Evolutionary conservation across 2,797 vertebrate species (phyloP).

Genomic region (Gallinago solitaria): DNA sequence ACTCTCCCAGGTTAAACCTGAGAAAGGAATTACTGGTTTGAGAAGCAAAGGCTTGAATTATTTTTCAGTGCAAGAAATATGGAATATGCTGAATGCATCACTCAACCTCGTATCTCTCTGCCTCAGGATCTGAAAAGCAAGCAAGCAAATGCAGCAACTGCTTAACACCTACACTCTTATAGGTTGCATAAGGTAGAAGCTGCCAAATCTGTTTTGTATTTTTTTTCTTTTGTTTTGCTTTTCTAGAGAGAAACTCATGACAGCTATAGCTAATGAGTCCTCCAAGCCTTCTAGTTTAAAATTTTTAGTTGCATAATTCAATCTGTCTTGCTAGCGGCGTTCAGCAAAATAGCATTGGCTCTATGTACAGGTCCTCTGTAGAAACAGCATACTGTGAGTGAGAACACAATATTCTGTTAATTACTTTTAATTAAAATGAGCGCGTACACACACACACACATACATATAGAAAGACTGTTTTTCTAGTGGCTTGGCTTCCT

Average conservation of each 20-base stretch:
- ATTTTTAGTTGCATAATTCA: constrained; percentile 12
- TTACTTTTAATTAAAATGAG: constrained; percentile 64
- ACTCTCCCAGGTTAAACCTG: neutral
- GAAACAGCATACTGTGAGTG: neutral
- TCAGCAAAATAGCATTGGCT: constrained; percentile 14
- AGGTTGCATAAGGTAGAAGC: neutral
- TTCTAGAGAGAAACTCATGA: neutral
- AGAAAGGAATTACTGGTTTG: neutral
- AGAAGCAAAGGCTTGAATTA: neutral
- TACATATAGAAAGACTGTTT: neutral
- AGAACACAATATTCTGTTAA: constrained; percentile 44
- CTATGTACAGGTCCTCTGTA: neutral
- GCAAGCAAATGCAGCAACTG: neutral
- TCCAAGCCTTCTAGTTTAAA: neutral
- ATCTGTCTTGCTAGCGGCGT: neutral
- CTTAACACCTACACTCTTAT: neutral
- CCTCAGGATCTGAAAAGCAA: neutral
- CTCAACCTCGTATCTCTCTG: neutral
- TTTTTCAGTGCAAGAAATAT: neutral
- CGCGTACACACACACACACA: neutral
- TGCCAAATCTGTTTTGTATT: neutral
- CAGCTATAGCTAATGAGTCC: neutral
- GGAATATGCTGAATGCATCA: neutral
- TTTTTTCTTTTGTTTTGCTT: neutral
- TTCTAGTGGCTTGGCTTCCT: constrained; percentile 56